phyloP scores from a whole-genome alignment of 2,888 invertebrate species.

The Drosophila engyochracea region DNA sequence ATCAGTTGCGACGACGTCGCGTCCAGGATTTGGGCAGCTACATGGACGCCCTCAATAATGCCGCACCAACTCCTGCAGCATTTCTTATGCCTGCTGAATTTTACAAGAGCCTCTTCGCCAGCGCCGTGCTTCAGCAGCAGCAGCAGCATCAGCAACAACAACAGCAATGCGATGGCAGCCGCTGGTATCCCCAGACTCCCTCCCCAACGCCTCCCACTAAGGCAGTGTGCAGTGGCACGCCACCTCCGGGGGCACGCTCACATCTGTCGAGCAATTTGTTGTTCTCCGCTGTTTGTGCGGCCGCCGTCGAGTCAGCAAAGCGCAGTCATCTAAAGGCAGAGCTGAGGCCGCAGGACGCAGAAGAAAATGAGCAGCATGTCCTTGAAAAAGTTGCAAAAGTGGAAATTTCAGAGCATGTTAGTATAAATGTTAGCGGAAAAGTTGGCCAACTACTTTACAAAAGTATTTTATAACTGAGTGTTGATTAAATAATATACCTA shows the following conservation, averaged over 20 bases:
- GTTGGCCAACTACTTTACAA: background rate
- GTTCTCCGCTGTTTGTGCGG: constrained; percentile 84
- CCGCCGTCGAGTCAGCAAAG: constrained; percentile 68
- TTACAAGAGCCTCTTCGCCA: constrained; percentile 92
- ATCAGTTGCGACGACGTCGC: constrained; percentile 66
- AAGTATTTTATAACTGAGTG: background rate
- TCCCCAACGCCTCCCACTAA: constrained; percentile 49
- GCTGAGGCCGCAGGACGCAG: constrained; percentile 15
- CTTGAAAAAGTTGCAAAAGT: constrained; percentile 10
- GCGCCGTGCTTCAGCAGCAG: constrained; percentile 87
- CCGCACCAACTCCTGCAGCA: constrained; percentile 40
- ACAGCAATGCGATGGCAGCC: constrained; percentile 47
- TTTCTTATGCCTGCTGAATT: constrained; percentile 91
- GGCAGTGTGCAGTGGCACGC: constrained; percentile 11
- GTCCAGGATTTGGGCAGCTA: constrained; percentile 49
- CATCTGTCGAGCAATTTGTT: constrained; percentile 87
- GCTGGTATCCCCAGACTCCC: constrained; percentile 53
- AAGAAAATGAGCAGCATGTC: background rate
- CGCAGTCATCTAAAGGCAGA: constrained; percentile 55
- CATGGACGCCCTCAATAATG: constrained; percentile 46
- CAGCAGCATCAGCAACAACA: constrained; percentile 75
- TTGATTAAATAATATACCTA: background rate
- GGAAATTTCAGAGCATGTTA: constrained; percentile 64
- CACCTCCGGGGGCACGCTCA: constrained; percentile 31
- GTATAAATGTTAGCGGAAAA: constrained; percentile 47